Evolutionary conservation across 1,140 invertebrate species (phyloP), one percentile per base, ranked within the genome.

Genomic region (Chironomus striatipennis): DNA sequence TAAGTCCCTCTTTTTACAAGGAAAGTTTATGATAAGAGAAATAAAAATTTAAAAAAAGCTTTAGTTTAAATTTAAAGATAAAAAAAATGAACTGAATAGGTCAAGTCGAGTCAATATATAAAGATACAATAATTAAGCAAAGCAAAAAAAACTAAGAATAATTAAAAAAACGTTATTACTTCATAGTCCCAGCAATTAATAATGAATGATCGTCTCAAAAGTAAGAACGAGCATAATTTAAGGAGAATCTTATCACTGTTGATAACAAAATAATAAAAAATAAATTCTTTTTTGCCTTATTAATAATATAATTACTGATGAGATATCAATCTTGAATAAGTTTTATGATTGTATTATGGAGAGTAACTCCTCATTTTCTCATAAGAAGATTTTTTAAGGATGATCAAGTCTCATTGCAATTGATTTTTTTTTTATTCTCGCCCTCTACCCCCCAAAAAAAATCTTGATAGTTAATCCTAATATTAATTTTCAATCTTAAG

Each of bases 271-370:
- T 5, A 57, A 5, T 5, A 57, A 57, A 57, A 57, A 5, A 57
- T 57, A 57, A 57, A 57, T 57, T 57, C 47, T 57, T 57, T 57
- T 57, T 57, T 57, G 47, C 47, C 47, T 57, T 57, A 57, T 57
- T 57, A 57, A 57, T 57, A 57, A 57, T 57, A 57, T 57, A 57
- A 57, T 57, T 57, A 57, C 47, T 57, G n/a, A 57, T 57, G 47
- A 15, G 47, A 57, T n/a, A 57, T n/a, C 47, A 57, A 57, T 57
- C 47, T 57, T 57, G 24, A 57, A 57, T 57, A n/a, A 57, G 47
- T 57, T 57, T 34, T 57, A 57, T 57, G 47, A 57, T 57, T 57
- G 47, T 57, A 57, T 34, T n/a, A 57, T 57, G 47, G 47, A 57
- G 47, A 57, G 15, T 57, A 5, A 3, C n/a, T 57, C 47, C n/a